Conservation (phyloP, 1,140 invertebrate genomes). For the Pemphigus obesinymphae region DNA sequence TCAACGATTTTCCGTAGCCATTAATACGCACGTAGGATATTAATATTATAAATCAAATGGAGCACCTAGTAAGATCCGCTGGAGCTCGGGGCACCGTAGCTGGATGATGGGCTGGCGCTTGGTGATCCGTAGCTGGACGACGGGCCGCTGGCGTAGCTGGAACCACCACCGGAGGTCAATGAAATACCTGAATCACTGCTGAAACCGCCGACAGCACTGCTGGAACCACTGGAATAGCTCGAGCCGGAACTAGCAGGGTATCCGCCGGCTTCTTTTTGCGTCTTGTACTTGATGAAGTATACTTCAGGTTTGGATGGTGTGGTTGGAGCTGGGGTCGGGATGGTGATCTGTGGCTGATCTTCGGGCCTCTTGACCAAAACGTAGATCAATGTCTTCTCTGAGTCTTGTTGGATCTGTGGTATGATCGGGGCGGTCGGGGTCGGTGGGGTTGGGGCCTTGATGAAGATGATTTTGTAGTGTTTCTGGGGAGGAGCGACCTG, state of each 20-base stretch:
- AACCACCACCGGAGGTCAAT: constrained; percentile 43
- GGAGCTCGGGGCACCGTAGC: constrained; percentile 36
- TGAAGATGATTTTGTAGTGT: constrained; percentile 85
- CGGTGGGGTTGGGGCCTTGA: constrained; percentile 76
- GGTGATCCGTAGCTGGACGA: constrained; percentile 34
- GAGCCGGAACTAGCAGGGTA: constrained; percentile 50
- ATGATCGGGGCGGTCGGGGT: constrained; percentile 68
- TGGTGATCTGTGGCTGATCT: constrained; percentile 68
- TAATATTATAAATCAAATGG: background rate
- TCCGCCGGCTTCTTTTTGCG: constrained; percentile 59
- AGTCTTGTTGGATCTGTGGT: constrained; percentile 67
- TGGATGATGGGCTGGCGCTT: constrained; percentile 25
- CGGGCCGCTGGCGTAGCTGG: constrained; percentile 44
- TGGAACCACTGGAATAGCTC: constrained; percentile 17
- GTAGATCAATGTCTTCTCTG: constrained; percentile 85
- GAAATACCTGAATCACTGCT: background rate
- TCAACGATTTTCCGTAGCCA: background rate
- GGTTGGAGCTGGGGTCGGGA: constrained; percentile 69
- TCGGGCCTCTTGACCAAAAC: constrained; percentile 81
- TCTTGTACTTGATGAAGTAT: constrained; percentile 82
- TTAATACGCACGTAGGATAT: background rate
- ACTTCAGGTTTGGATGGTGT: constrained; percentile 80
- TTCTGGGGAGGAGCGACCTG: constrained; percentile 63
- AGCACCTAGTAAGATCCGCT: constrained; percentile 47
- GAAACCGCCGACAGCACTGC: no score